Evolutionary conservation across 2,113 vertebrate genomes (phyloP), one percentile per base, ranked within the genome.

Genomic region (Eubucco bourcierii): DNA sequence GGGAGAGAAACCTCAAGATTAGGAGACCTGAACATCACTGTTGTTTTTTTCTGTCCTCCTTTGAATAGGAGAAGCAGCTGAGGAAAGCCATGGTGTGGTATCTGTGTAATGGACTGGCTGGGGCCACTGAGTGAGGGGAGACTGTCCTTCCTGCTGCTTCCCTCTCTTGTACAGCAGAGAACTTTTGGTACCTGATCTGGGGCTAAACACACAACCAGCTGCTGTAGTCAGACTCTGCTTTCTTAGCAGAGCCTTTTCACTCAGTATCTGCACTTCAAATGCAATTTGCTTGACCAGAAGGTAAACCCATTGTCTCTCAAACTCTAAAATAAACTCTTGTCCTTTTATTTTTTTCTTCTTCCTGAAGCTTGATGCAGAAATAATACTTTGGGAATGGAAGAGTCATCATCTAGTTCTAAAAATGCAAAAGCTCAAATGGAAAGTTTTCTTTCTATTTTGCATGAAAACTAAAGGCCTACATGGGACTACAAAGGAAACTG

Each of bases 1-100:
- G 27, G 18, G 46, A 73, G 39, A 55, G 61, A 31, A 67, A 59
- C 55, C 76, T 34, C 2, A 15, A 39, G 34, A 3, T 5, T 0
- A 25, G 60, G 20, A n/a, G 25, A 7, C 6, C 8, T 7, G 28
- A 59, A n/a, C 17, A 6, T 55, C 10, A 1, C 21, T 1, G 0
- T 2, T 53, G 52, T n/a, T 61, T 65, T 75, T 23, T 61, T 25
- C 28, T 31, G 24, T 29, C 53, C 74, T 29, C 46, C 74, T 63
- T 37, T 23, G 64, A 10, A 10, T 15, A 21, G 46, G 4, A 44
- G 47, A n/a, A 41, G 3, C 63, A 75, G 58, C 29, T 25, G 9
- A 24, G 64, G 68, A 31, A 83, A 27, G 39, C n/a, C 14, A 5
- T 0, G 9, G 34, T 21, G 3, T 3, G 1, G 12, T 23, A 11